Evolutionary conservation across 92 coral and sea anemone genomes (phyloP).

Genomic region (Bergia puertoricense): DNA sequence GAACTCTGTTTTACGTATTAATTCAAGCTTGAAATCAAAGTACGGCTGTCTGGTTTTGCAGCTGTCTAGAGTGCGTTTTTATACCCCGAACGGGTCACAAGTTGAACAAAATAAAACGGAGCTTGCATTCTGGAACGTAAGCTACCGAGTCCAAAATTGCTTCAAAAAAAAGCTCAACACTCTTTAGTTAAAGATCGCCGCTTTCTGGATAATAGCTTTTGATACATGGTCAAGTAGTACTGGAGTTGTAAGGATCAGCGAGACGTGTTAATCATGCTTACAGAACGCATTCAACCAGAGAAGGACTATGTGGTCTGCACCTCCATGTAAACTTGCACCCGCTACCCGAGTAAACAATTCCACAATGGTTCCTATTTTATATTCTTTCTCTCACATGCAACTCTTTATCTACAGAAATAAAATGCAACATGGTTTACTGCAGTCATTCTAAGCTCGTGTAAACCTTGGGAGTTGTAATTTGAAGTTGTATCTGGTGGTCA

Average conservation of each 20-base stretch:
- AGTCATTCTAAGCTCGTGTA: slow-evolving; percentile 10
- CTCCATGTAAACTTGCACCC: neutral
- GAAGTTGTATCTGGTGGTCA: slow-evolving; percentile 28
- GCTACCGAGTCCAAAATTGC: no score
- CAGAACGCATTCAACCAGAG: neutral
- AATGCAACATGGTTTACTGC: neutral
- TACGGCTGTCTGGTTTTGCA: no score
- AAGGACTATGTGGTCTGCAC: neutral
- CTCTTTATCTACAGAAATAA: slow-evolving; percentile 19
- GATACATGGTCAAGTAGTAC: no score
- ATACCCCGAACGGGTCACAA: no score
- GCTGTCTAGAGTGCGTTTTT: no score
- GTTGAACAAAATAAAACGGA: no score
- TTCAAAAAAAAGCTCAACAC: no score
- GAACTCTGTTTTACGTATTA: no score
- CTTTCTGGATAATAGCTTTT: no score
- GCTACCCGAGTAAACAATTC: neutral
- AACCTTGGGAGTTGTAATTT: neutral
- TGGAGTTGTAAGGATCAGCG: neutral
- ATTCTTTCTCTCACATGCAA: neutral
- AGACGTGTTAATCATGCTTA: neutral
- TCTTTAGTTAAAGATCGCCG: no score
- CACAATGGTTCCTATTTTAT: slow-evolving; percentile 9
- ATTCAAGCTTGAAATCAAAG: no score
- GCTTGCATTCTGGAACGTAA: no score